A percentile compares a stretch with the other conserved stretches of the same genome.
These are phyloP conservation scores for Lepidocyrtinus sp. DNA, from an alignment of 2,888 invertebrate genomes.

Conservation along the genomic window DNA sequence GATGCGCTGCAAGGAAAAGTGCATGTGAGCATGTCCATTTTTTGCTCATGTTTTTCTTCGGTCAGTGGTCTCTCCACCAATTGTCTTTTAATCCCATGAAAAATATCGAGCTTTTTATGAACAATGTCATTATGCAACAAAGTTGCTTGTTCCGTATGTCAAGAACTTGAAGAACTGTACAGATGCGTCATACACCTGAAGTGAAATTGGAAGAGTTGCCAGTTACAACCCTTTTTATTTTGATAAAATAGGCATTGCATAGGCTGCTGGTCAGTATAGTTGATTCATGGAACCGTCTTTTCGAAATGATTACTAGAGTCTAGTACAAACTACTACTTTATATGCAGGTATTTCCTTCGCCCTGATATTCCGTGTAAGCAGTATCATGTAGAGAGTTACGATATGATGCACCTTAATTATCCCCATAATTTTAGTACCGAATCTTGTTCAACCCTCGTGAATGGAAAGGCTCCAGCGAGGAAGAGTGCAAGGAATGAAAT, in stretches of 20 bases:
- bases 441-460: conserved; percentile 13
- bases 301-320: conserved; percentile 41
- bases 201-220: too few relatives aligned
- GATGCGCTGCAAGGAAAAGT: neutral
- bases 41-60: neutral
- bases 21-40: conserved; percentile 8
- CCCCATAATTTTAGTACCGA: conserved; percentile 41
- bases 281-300: conserved; percentile 44
- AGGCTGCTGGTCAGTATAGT: conserved; percentile 44
- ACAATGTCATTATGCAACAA: conserved; percentile 8
- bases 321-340: neutral
- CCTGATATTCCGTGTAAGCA: neutral
- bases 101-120: neutral
- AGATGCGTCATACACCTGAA: too few relatives aligned
- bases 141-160: neutral
- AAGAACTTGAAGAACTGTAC: neutral
- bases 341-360: conserved; percentile 18
- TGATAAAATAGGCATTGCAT: too few relatives aligned
- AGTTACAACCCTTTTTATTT: too few relatives aligned
- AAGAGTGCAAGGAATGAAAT: neutral
- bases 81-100: conserved; percentile 13
- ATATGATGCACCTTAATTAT: conserved; percentile 49
- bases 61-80: conserved; percentile 18
- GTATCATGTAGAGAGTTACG: conserved; percentile 5
- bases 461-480: neutral